Conservation (phyloP, 2,113 vertebrate genomes). For the Neolamprologus sp. region DNA sequence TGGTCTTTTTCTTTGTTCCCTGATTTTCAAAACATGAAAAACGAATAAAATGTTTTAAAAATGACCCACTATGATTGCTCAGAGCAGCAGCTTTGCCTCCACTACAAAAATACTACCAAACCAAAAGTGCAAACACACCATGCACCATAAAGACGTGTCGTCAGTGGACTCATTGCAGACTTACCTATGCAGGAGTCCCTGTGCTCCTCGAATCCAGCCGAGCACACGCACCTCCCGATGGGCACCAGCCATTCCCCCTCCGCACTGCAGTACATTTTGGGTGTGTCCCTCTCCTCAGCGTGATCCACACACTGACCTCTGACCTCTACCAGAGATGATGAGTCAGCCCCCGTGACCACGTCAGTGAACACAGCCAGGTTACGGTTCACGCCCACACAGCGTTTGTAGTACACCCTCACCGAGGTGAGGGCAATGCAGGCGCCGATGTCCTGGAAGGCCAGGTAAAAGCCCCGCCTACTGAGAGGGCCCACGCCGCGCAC, state of each 20-base stretch:
- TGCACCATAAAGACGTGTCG: not conserved
- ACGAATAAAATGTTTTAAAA: not conserved
- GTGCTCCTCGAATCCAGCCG: slow-evolving; percentile 87
- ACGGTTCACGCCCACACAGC: slow-evolving; percentile 83
- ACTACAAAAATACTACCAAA: not conserved
- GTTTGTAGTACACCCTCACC: slow-evolving; percentile 92
- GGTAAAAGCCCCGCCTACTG: slow-evolving; percentile 85
- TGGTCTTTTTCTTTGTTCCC: not conserved
- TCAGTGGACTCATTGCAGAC: not conserved
- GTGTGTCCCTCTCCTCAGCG: slow-evolving; percentile 90
- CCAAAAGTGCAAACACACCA: not conserved
- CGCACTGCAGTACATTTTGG: slow-evolving; percentile 98
- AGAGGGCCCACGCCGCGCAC: slow-evolving; percentile 87
- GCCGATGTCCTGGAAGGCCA: slow-evolving; percentile 96
- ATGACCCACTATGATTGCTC: not conserved
- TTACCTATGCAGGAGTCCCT: slow-evolving; percentile 87
- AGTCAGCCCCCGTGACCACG: slow-evolving; percentile 90
- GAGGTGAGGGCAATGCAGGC: slow-evolving; percentile 94
- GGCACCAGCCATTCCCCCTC: slow-evolving; percentile 98
- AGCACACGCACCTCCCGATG: slow-evolving; percentile 94
- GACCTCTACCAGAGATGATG: slow-evolving; percentile 93
- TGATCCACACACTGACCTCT: slow-evolving; percentile 89
- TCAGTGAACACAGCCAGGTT: slow-evolving; percentile 92
- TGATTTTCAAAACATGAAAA: not conserved
- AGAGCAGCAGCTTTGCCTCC: not conserved